A percentile compares a stretch with the other conserved stretches of the same genome.
phyloP scores from a whole-genome alignment of 2,113 vertebrate species.

The Xenus cinereus region DNA sequence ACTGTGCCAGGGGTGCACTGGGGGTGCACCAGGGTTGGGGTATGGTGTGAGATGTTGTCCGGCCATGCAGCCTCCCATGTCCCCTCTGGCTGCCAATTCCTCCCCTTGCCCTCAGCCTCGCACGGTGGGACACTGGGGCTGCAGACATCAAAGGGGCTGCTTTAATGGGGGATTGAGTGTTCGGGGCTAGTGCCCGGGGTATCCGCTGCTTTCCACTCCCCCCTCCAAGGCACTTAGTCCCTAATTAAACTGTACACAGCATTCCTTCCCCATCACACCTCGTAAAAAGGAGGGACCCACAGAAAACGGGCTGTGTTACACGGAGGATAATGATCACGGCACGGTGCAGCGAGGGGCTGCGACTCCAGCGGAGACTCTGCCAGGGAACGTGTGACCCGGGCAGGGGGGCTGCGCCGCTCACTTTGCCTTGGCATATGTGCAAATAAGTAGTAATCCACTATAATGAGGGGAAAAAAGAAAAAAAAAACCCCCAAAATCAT shows the following conservation, averaged over 20 bases:
- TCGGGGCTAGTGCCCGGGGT: not conserved
- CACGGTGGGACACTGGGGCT: not conserved
- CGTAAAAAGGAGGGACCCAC: not conserved
- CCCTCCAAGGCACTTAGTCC: not conserved
- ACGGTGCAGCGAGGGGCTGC: fast-evolving
- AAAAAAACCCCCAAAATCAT: not conserved
- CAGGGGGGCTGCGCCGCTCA: fast-evolving
- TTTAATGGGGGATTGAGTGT: not conserved
- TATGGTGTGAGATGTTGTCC: not conserved
- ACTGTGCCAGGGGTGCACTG: too few relatives aligned
- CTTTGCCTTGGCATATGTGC: not conserved
- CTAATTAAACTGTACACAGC: conserved; percentile 51
- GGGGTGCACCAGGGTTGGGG: fast-evolving
- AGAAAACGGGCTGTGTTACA: not conserved
- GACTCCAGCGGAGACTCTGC: not conserved
- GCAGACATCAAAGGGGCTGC: conserved; percentile 49
- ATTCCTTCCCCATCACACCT: conserved; percentile 62
- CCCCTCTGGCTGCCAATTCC: not conserved
- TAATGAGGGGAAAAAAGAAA: not conserved
- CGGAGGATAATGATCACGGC: not conserved
- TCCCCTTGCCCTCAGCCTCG: fast-evolving
- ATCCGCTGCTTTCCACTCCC: not conserved
- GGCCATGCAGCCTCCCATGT: not conserved
- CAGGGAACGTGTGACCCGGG: not conserved
- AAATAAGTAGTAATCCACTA: not conserved